Conservation (phyloP, 1,140 invertebrate species). For the Thaumetopoea pityocampa region DNA sequence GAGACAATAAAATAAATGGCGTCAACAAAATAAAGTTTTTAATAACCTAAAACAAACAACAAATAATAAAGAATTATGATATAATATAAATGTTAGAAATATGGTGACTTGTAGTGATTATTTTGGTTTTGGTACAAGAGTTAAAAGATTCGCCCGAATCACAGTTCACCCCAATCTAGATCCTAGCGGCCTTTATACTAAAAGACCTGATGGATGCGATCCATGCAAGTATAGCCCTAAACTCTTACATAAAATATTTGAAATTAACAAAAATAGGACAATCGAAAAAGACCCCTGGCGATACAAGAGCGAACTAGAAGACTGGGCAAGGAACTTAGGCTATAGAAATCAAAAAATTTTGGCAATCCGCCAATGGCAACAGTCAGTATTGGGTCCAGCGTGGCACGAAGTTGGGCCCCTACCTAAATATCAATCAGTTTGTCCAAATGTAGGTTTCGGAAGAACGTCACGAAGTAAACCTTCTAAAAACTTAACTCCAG, state of each 20-base stretch:
- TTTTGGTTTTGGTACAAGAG: constrained; percentile 31
- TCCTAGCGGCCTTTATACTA: constrained; percentile 42
- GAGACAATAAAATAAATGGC: too few species aligned
- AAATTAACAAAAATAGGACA: constrained; percentile 33
- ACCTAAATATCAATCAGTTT: constrained; percentile 35
- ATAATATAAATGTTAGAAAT: too few species aligned
- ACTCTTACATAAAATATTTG: constrained; percentile 34
- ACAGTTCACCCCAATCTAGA: constrained; percentile 55
- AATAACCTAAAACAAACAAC: too few species aligned
- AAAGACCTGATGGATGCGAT: constrained; percentile 43
- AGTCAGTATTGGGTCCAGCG: constrained; percentile 50
- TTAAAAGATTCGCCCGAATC: constrained; percentile 47
- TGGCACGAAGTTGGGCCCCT: constrained; percentile 38
- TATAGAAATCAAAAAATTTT: constrained; percentile 59
- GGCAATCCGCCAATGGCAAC: constrained; percentile 36
- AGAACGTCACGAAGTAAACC: constrained; percentile 36
- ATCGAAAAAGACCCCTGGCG: constrained; percentile 47
- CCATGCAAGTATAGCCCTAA: constrained; percentile 51
- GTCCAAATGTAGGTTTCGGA: constrained; percentile 54
- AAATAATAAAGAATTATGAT: too few species aligned
- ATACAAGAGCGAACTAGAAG: constrained; percentile 57
- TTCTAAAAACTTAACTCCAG: constrained; percentile 30
- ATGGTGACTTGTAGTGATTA: constrained; percentile 19
- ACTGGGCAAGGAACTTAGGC: constrained; percentile 60
- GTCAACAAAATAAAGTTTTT: too few species aligned